Evolutionary conservation across 2,113 vertebrate species (phyloP), one percentile per base, ranked within the genome.

Genomic region (Forbesichthys papilliferus): DNA sequence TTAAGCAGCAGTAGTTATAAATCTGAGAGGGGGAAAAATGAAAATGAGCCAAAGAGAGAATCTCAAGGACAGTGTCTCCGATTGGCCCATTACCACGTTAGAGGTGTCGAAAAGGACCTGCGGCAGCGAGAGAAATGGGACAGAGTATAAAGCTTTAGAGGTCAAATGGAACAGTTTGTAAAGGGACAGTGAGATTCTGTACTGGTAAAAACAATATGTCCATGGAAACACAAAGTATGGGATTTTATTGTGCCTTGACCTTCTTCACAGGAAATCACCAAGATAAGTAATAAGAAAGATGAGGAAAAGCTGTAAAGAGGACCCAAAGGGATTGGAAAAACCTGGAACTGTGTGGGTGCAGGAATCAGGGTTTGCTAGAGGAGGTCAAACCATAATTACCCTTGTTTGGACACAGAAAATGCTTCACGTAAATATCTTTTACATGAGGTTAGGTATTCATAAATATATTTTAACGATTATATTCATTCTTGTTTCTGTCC

Each of bases 1-100:
- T 84, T 90, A 87, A 91, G 87, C 84, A 83, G 85, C 81, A 79
- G 85, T 87, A 82, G 88, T 87, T 89, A 90, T 90, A 90, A 90
- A 91, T 88, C 86, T 85, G 85, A 71, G 77, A 69, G 62, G 72
- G 81, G 78, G 82, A 74, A 52, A 27, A 53, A 84, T 86, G 86
- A 89, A 91, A 88, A 87, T 83, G 83, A 90, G 90, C 82, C 86
- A 87, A 84, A 87, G 86, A 77, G 88, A 88, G 89, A 88, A 77
- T 90, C 84, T 90, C 90, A 91, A 91, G 89, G 91, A 90, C 90
- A 85, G 78, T 73, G 81, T 81, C 84, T 87, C 79, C 87, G 83
- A 89, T 90, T 90, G 88, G 86, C 70, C 86, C 84, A 86, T 89
- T 89, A 89, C 88, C 80, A 84, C 87, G 87, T 84, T 83, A 85